Conservation (phyloP, 23 tunicate species). For the Ascidia mentula region DNA sequence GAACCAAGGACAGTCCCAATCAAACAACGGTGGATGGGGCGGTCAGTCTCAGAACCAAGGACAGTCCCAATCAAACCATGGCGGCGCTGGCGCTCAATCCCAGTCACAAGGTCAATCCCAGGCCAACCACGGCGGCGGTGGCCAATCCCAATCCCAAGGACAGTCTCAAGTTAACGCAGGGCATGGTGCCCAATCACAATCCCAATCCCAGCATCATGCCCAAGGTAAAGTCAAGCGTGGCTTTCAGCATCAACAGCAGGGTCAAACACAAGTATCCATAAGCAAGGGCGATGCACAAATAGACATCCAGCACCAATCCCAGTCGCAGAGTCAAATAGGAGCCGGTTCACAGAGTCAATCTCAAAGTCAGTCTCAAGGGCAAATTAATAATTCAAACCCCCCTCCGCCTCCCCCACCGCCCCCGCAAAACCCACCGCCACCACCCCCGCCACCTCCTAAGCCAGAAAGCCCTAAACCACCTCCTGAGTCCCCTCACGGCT, state of each 20-base stretch:
- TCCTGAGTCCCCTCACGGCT: constrained; percentile 9
- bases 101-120: constrained; percentile 36
- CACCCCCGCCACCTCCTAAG: constrained; percentile 10
- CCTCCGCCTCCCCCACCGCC: background rate
- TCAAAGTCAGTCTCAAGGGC: constrained; percentile 27
- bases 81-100: background rate
- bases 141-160: constrained; percentile 29
- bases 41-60: constrained; percentile 19
- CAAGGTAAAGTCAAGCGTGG: constrained; percentile 24
- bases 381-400: background rate
- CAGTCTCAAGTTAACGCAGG: constrained; percentile 31
- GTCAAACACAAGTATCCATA: constrained; percentile 3
- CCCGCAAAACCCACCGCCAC: constrained; percentile 32
- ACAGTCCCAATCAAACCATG: constrained; percentile 10
- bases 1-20: constrained; percentile 9
- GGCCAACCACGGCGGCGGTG: constrained; percentile 10
- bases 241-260: constrained; percentile 9
- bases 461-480: constrained; percentile 21
- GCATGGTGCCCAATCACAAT: constrained; percentile 2
- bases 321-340: constrained; percentile 10
- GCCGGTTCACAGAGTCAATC: constrained; percentile 11
- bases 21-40: background rate
- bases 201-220: constrained; percentile 34
- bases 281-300: constrained; percentile 2
- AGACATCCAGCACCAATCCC: constrained; percentile 18